A percentile compares a stretch with the other conserved stretches of the same genome.
Conservation (phyloP, 1,140 invertebrate genomes). For the Zaprionus vittiger region DNA sequence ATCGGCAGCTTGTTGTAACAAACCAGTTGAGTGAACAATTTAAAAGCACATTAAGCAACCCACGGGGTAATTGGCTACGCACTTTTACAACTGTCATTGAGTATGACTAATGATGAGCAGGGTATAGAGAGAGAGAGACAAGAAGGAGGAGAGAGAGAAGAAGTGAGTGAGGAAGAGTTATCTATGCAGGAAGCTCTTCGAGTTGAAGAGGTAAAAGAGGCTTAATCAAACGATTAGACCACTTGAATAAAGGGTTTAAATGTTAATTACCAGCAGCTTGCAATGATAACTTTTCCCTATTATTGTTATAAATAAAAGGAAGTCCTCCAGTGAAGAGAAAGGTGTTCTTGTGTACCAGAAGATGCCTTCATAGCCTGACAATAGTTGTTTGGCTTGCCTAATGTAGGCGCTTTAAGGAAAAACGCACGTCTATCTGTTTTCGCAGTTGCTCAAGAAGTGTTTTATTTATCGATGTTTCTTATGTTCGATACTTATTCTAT, state of each 20-base stretch:
- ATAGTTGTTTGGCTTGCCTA: no score
- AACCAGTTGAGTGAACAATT: conserved; percentile 17
- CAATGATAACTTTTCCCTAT: neutral
- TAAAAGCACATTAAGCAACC: neutral
- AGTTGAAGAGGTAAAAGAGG: neutral
- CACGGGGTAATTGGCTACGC: conserved; percentile 14
- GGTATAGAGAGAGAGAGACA: neutral
- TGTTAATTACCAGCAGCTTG: neutral
- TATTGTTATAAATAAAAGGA: no score
- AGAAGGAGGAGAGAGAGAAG: neutral
- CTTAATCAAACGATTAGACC: neutral
- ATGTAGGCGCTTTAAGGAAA: no score
- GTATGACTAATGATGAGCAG: conserved; percentile 20
- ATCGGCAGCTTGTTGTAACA: conserved; percentile 17
- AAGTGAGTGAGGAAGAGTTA: neutral
- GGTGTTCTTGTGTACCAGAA: no score
- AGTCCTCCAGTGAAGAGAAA: no score
- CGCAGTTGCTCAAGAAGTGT: no score
- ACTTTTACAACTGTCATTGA: conserved; percentile 20
- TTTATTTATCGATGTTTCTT: no score
- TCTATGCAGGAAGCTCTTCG: neutral
- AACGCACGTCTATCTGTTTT: no score
- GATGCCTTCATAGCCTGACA: no score
- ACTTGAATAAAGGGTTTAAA: neutral
- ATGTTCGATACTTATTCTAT: no score